Evolutionary conservation across 2,888 invertebrate species (phyloP).

Genomic region (Lissonota sp.): DNA sequence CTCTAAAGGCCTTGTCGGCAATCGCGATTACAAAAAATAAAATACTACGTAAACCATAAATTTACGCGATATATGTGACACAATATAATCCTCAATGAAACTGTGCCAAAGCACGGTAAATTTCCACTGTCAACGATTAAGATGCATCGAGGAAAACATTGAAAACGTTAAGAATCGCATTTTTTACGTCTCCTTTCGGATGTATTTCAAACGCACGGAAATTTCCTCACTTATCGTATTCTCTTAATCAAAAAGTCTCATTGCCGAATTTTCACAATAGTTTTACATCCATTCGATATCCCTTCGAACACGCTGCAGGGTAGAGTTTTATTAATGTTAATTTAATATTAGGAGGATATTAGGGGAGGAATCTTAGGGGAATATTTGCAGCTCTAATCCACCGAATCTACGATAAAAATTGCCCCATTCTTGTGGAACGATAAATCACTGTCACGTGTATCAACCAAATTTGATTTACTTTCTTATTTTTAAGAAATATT

Average conservation of each 20-base stretch:
- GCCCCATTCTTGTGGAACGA: too few relatives aligned
- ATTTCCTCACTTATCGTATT: not conserved
- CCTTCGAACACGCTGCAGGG: too few relatives aligned
- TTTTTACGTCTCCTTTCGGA: conserved; percentile 13
- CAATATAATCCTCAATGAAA: conserved; percentile 32
- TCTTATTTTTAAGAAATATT: too few relatives aligned
- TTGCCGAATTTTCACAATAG: too few relatives aligned
- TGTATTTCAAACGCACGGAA: not conserved
- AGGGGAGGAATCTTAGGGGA: too few relatives aligned
- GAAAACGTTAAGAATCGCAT: conserved; percentile 6
- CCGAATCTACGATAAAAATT: not conserved
- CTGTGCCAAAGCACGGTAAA: conserved; percentile 61
- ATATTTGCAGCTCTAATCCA: not conserved
- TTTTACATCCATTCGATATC: too few relatives aligned
- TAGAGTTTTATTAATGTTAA: too few relatives aligned
- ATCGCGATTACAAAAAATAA: not conserved
- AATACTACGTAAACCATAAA: not conserved
- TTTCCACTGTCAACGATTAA: conserved; percentile 53
- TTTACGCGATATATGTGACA: conserved; percentile 2
- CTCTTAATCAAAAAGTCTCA: too few relatives aligned
- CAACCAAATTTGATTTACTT: too few relatives aligned
- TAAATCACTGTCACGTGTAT: too few relatives aligned
- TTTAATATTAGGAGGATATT: too few relatives aligned
- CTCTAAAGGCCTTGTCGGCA: conserved; percentile 32
- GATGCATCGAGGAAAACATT: conserved; percentile 26